Conservation (phyloP, 2,888 invertebrate species). For the Cryptophagus acutangulus region DNA sequence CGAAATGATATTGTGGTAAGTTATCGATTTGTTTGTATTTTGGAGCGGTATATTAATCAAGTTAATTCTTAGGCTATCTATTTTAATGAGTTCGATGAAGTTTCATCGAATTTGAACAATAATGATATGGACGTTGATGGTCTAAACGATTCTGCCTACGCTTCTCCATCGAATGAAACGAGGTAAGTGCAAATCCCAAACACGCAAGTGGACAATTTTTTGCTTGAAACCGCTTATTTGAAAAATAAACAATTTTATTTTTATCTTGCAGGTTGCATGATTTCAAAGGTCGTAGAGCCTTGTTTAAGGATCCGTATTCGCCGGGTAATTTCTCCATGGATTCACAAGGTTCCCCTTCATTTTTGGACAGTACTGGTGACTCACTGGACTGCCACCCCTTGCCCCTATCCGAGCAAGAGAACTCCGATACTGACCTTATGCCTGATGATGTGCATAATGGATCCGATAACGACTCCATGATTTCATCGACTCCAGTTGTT, state of each 20-base stretch:
- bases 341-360: no score
- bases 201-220: no score
- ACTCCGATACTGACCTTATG: neutral
- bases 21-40: no score
- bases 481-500: neutral
- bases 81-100: no score
- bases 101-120: no score
- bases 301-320: neutral
- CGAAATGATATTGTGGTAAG: constrained; percentile 28
- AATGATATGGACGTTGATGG: neutral
- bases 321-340: neutral
- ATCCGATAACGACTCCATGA: neutral
- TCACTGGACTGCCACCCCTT: neutral
- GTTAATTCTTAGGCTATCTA: no score
- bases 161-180: no score
- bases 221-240: no score
- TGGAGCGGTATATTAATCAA: no score
- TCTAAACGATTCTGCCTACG: neutral
- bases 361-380: no score
- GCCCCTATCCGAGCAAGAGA: neutral
- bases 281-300: constrained; percentile 1
- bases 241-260: no score
- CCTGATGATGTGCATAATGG: neutral
- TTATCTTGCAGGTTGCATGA: neutral
- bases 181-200: no score